Evolutionary conservation across 2,888 invertebrate species (phyloP).

Genomic region (Philopedon plagiatum): DNA sequence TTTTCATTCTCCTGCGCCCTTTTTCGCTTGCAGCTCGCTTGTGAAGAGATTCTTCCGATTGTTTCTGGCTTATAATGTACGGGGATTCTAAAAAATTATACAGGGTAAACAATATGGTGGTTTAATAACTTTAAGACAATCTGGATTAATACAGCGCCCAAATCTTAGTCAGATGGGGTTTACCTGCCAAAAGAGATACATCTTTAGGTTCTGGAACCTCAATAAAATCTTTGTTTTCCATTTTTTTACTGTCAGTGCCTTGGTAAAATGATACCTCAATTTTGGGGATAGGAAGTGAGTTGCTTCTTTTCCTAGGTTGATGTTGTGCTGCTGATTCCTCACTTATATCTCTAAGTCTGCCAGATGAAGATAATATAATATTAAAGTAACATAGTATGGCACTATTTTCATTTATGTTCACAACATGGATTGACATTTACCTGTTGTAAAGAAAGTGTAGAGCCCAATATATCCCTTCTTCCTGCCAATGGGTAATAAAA

Average conservation of each 20-base stretch:
- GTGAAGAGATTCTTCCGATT: constrained; percentile 69
- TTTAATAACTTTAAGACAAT: too few species aligned
- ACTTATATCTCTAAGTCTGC: constrained; percentile 87
- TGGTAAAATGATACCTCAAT: constrained; percentile 91
- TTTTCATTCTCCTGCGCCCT: constrained; percentile 87
- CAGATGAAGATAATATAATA: background rate
- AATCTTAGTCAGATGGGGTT: constrained; percentile 54
- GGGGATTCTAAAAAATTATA: constrained; percentile 69
- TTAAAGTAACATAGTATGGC: too few species aligned
- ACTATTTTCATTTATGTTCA: too few species aligned
- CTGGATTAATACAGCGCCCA: too few species aligned
- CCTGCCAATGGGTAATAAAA: constrained; percentile 97
- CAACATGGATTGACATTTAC: constrained; percentile 70
- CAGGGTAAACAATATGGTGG: too few species aligned
- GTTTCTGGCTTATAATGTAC: constrained; percentile 65
- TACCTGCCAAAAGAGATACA: constrained; percentile 76
- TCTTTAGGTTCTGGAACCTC: constrained; percentile 84
- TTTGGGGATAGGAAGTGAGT: constrained; percentile 94
- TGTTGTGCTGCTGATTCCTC: constrained; percentile 85
- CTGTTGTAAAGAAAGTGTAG: constrained; percentile 91
- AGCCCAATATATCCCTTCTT: constrained; percentile 98
- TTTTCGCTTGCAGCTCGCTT: constrained; percentile 85
- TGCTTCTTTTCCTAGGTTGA: constrained; percentile 89
- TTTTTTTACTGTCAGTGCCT: constrained; percentile 79
- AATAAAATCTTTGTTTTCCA: constrained; percentile 79